Base-by-base conservation (phyloP, 2,113 vertebrate genomes). In the Geococcyx californianus region DNA sequence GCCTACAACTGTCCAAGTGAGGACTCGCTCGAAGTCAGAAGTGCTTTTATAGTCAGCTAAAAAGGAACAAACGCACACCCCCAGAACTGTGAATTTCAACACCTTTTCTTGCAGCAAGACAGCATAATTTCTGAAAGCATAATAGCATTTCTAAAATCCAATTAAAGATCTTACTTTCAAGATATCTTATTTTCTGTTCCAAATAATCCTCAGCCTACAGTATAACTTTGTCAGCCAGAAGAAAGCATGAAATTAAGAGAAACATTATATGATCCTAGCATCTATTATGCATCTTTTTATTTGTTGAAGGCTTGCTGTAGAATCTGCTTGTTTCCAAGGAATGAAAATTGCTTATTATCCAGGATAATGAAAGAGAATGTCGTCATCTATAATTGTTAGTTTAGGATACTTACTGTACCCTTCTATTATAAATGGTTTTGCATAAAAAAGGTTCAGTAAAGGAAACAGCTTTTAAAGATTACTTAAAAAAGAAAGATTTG, bases 331-430 rank as follows among this genome's bases (percentile, higher is more conserved):
- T 95, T 97, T 97, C 73, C 45, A 95, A 86, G 90, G 93, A 86
- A 93, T 89, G 81, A 97, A 97, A 97, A 97, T 95, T 87, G 82
- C 73, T 96, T 94, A 55, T 96, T 97, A 97, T 93, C 77, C 83
- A 0, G 6, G 84, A 85, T 91, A 95, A 97, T 96, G 89, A 95
- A 95, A 84, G 91, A 87, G 81, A 96, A 97, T 86, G 40, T 93
- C 70, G 6, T 80, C 82, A 93, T 97, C 70, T 94, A 4, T 97
- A 97, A 90, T 95, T 95, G 73, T 95, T 95, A 94, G 84, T 88
- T 95, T 79, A 92, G 79, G 52, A 70, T 91, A 88, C 38, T 77
- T 96, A 63, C 60, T 70, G 36, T 93, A 78, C 62, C 40, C 85
- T 96, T 89, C 82, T 80, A 78, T 95, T 96, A 80, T 84, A 94